These are phyloP conservation scores for Spilogale gracilis DNA, from an alignment of 2,113 vertebrate species.

Conservation along the genomic window DNA sequence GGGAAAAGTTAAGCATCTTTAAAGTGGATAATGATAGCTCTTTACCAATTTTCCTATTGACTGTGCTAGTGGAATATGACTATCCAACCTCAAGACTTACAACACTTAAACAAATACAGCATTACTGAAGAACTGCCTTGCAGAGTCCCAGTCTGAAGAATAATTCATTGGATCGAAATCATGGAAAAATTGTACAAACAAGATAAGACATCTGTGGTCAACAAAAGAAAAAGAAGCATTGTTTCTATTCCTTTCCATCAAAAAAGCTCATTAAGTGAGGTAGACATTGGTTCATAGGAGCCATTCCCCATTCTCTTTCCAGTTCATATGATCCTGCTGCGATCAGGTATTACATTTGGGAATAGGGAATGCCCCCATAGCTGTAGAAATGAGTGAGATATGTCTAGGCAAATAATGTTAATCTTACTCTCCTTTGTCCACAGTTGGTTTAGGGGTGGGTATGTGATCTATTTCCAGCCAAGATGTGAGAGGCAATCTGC, in stretches of 20 bases:
- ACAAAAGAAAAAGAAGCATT: constrained; percentile 14
- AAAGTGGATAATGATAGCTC: constrained; percentile 62
- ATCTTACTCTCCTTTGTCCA: not conserved
- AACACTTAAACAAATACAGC: constrained; percentile 15
- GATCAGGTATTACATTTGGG: not conserved
- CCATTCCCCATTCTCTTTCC: not conserved
- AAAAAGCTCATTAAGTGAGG: constrained; percentile 13
- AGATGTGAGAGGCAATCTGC: constrained; percentile 19
- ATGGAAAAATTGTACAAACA: not conserved
- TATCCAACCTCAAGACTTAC: constrained; percentile 56
- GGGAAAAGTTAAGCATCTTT: constrained; percentile 49
- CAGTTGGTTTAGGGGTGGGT: constrained; percentile 30
- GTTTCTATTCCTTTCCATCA: not conserved
- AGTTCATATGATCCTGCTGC: not conserved
- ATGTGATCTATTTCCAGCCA: constrained; percentile 45
- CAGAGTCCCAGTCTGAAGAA: constrained; percentile 21
- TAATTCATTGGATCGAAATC: constrained; percentile 41
- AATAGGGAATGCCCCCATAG: not conserved
- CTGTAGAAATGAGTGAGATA: not conserved
- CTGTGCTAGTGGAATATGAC: constrained; percentile 66
- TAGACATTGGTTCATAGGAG: not conserved
- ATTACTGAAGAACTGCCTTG: not conserved
- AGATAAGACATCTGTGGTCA: not conserved
- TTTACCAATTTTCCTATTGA: constrained; percentile 65
- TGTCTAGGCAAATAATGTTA: constrained; percentile 9